phyloP scores from a whole-genome alignment of 2,113 vertebrate species.

The Xiphophorus couchianus region DNA sequence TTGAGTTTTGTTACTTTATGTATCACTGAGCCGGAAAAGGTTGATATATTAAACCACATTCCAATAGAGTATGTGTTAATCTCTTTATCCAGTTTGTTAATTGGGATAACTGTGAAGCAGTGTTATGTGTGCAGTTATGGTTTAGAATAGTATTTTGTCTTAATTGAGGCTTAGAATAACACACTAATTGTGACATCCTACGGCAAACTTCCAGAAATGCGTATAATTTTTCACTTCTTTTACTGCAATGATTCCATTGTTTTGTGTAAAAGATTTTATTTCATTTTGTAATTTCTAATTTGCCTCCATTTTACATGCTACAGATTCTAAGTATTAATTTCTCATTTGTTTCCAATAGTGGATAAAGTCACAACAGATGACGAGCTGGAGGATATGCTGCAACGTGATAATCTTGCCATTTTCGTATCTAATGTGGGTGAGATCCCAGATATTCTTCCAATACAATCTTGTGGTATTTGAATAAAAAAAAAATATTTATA shows the following conservation, averaged over 20 bases:
- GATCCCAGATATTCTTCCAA: no score
- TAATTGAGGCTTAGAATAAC: not conserved
- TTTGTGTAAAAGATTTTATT: not conserved
- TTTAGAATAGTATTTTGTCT: not conserved
- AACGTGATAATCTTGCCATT: slow-evolving; percentile 83
- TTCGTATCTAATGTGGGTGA: slow-evolving; percentile 88
- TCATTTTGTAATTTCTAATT: not conserved
- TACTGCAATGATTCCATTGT: not conserved
- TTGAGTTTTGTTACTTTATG: not conserved
- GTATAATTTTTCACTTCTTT: not conserved
- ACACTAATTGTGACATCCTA: not conserved
- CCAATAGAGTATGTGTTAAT: not conserved
- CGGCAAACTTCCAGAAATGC: not conserved
- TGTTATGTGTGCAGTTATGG: not conserved
- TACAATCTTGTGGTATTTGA: not conserved
- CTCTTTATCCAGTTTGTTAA: not conserved
- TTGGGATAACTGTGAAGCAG: not conserved
- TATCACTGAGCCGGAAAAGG: not conserved
- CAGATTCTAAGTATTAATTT: not conserved
- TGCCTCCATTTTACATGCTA: not conserved
- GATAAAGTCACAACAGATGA: slow-evolving; percentile 87
- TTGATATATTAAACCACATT: not conserved
- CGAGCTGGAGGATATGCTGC: slow-evolving; percentile 91
- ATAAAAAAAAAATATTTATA: not conserved
- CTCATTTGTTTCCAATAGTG: slow-evolving; percentile 72